Evolutionary conservation across 2,888 invertebrate genomes (phyloP), one percentile per base, ranked within the genome.

Genomic region (Oxycera nigricornis): DNA sequence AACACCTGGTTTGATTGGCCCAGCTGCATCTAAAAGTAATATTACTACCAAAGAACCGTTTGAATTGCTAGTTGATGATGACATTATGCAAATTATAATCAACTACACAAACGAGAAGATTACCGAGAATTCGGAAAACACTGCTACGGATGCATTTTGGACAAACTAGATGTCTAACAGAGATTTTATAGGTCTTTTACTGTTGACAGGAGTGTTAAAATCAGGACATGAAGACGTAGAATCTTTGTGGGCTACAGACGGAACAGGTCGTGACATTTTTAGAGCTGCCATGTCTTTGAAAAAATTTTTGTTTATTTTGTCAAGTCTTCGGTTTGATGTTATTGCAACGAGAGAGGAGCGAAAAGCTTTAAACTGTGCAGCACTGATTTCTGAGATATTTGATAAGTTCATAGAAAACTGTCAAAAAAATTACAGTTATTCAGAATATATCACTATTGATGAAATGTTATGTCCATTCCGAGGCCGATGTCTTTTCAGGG

Each of bases 221-320:
- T 35, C n/a, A n/a, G n/a, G n/a, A n/a, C n/a, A n/a, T 9, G 7
- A 35, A 35, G 39, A 35, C 39, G 39, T 35, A 35, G 39, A 35
- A 35, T 11, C 39, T 35, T 35, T 35, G 39, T 35, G 11, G 50
- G 50, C n/a, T 50, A 11, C 50, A 17, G 9, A n/a, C 50, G 50
- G 50, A 50, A 50, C 50, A 50, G 50, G 50, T 50, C n/a, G 17
- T 50, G 50, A 50, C 50, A 50, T 50, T 50, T n/a, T 50, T 50
- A 50, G 50, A 17, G 50, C 50, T 9, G n/a, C 7, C 50, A 50
- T 50, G n/a, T 50, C 50, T 50, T 50, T 50, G 17, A 50, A 50
- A 3, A 50, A 17, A 50, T 50, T 50, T 50, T 50, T 50, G 50
- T 50, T 9, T 50, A 50, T 50, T 50, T 50, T 17, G n/a, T 50